Evolutionary conservation across 2,113 vertebrate species (phyloP).

Genomic region (Fukomys damarensis): DNA sequence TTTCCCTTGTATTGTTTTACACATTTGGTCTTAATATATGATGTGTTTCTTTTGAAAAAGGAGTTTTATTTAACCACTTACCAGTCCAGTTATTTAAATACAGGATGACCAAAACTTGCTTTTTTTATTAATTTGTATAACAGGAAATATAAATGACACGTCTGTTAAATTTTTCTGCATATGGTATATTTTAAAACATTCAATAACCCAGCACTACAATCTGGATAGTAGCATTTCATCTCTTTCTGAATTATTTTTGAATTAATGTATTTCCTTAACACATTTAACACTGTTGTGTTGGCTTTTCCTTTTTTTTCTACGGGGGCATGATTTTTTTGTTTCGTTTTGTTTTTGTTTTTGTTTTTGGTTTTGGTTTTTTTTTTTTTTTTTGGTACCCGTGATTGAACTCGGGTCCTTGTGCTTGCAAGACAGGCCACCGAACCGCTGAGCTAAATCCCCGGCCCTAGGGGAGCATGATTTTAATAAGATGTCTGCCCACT

Average conservation of each 20-base stretch:
- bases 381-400: too few species aligned
- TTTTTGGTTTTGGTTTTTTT: too few species aligned
- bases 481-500: too few species aligned
- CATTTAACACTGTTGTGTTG: too few species aligned
- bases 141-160: not conserved
- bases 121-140: not conserved
- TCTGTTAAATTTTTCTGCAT: not conserved
- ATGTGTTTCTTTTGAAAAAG: slow-evolving; percentile 30
- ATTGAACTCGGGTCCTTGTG: too few species aligned
- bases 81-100: not conserved
- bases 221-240: not conserved
- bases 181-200: not conserved
- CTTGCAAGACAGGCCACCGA: too few species aligned
- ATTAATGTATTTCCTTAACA: not conserved
- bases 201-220: not conserved
- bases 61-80: not conserved
- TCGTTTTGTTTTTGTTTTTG: too few species aligned
- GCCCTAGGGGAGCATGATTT: too few species aligned
- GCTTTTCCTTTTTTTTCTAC: too few species aligned
- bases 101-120: not conserved
- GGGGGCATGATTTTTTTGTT: too few species aligned
- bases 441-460: too few species aligned
- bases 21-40: not conserved
- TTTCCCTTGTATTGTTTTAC: not conserved
- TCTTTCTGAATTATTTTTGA: not conserved